Evolutionary conservation across 2,797 vertebrate genomes (phyloP).

Genomic region (Australoheros facetus): DNA sequence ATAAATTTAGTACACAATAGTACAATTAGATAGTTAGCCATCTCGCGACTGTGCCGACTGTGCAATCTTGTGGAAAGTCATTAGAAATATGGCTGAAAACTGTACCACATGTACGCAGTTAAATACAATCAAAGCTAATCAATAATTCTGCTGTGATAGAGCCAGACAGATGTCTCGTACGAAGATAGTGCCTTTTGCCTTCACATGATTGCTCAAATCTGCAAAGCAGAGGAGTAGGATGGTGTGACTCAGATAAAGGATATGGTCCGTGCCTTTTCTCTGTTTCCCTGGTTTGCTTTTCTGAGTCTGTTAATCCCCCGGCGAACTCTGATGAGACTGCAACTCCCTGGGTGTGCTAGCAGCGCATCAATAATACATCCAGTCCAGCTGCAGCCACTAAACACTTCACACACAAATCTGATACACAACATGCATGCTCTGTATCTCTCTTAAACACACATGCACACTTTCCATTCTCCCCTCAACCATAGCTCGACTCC

Average conservation of each 20-base stretch:
- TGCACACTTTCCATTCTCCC: constrained; percentile 54
- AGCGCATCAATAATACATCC: constrained; percentile 80
- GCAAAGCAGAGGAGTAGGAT: background rate
- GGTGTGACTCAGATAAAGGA: constrained; percentile 43
- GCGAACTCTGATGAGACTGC: constrained; percentile 79
- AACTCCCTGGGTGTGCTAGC: constrained; percentile 75
- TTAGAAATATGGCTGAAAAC: constrained; percentile 51
- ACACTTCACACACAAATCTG: constrained; percentile 33
- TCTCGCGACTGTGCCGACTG: constrained; percentile 23
- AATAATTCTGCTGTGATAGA: constrained; percentile 39
- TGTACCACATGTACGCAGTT: constrained; percentile 17
- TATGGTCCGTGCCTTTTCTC: constrained; percentile 56
- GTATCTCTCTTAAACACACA: constrained; percentile 45
- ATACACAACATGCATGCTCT: constrained; percentile 37
- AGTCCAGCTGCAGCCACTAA: constrained; percentile 73
- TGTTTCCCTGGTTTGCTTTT: constrained; percentile 70
- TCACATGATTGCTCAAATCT: constrained; percentile 48
- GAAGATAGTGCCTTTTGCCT: constrained; percentile 44
- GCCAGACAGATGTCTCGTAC: constrained; percentile 53
- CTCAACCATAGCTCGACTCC: constrained; percentile 56
- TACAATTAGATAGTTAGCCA: constrained; percentile 4
- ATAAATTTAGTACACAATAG: background rate
- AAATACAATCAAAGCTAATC: constrained; percentile 54
- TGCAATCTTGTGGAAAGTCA: constrained; percentile 22
- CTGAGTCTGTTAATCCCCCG: constrained; percentile 74